These are phyloP conservation scores for Papilio polytes DNA, from an alignment of 1,140 invertebrate genomes.

Conservation along the genomic window DNA sequence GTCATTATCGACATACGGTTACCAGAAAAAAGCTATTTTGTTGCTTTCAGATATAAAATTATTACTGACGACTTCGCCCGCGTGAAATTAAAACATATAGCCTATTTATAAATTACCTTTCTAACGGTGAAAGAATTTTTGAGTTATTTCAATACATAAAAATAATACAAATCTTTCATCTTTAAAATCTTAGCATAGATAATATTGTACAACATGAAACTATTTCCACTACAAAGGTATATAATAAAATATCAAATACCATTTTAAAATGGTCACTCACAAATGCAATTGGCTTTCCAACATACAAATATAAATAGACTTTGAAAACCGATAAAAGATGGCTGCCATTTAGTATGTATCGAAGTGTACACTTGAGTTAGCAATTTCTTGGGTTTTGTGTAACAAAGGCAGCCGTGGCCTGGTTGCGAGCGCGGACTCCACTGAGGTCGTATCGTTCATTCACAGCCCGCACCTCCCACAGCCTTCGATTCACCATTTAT, in stretches of 20 bases:
- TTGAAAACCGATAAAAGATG: not conserved
- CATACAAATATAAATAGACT: not conserved
- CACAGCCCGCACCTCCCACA: not conserved
- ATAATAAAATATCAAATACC: no score
- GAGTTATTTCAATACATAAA: no score
- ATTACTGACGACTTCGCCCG: no score
- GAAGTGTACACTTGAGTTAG: not conserved
- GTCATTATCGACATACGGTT: not conserved
- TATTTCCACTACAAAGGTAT: no score
- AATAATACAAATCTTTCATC: no score
- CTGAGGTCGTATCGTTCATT: conserved; percentile 32
- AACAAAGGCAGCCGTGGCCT: conserved; percentile 11
- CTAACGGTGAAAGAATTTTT: no score
- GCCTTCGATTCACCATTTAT: conserved; percentile 18
- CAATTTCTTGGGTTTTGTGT: not conserved
- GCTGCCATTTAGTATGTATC: not conserved
- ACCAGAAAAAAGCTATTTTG: not conserved
- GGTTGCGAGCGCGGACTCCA: not conserved
- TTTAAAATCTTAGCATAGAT: no score
- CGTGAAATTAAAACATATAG: no score
- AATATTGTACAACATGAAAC: no score
- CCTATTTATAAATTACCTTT: no score
- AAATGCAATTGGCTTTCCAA: not conserved
- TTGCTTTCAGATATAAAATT: not conserved
- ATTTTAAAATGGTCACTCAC: not conserved